Evolutionary conservation across 2,797 vertebrate species (phyloP).

Genomic region (Premnoplex brunnescens): DNA sequence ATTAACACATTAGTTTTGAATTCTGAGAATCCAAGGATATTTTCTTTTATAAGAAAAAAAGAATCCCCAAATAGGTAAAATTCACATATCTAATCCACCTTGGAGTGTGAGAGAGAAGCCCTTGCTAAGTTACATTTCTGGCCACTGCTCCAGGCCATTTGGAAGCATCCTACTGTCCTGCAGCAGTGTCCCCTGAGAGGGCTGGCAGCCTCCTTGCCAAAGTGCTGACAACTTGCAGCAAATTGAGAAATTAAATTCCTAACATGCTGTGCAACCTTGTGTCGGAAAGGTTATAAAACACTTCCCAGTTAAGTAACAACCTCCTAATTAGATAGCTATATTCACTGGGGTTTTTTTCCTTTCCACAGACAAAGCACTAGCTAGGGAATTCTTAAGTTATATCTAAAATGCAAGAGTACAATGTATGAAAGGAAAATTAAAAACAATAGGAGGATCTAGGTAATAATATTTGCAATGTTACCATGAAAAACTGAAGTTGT

Average conservation of each 20-base stretch:
- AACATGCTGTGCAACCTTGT: background rate
- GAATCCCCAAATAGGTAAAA: background rate
- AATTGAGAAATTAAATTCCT: background rate
- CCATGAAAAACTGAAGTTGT: background rate
- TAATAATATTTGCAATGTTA: background rate
- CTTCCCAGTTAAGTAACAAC: background rate
- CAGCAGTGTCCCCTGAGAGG: background rate
- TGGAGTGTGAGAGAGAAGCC: background rate
- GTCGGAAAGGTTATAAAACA: background rate
- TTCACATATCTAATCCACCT: background rate
- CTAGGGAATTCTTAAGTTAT: background rate
- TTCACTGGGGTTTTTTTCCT: background rate
- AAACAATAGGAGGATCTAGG: background rate
- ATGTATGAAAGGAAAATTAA: background rate
- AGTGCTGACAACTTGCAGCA: background rate
- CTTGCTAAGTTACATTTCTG: background rate
- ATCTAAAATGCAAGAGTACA: background rate
- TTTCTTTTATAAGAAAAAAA: background rate
- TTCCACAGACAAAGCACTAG: background rate
- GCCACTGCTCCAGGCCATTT: background rate
- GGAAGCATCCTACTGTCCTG: background rate
- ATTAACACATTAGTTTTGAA: background rate
- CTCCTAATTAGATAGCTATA: background rate
- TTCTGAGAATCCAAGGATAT: background rate
- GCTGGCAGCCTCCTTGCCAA: background rate